Evolutionary conservation across 2,797 vertebrate species (phyloP).

Genomic region (Vultur gryphus): DNA sequence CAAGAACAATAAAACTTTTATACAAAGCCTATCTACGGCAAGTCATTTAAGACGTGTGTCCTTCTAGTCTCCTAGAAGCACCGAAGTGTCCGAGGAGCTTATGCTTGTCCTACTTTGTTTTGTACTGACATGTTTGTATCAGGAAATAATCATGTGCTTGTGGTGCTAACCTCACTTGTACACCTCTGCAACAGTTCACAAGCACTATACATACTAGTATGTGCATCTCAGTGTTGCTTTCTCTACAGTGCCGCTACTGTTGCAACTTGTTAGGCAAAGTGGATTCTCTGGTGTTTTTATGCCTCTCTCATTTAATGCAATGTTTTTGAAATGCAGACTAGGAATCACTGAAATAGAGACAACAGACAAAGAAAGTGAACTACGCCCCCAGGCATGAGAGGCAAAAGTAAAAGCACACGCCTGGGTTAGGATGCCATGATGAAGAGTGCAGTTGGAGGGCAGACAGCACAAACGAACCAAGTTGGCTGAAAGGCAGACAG

Average conservation of each 20-base stretch:
- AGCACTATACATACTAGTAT: not conserved
- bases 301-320: not conserved
- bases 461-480: slow-evolving; percentile 3
- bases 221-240: not conserved
- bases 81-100: not conserved
- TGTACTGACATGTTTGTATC: not conserved
- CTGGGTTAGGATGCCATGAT: not conserved
- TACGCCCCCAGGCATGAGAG: not conserved
- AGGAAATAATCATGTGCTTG: not conserved
- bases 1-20: not conserved
- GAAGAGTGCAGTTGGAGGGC: not conserved
- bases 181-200: not conserved
- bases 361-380: not conserved
- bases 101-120: not conserved
- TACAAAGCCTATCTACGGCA: not conserved
- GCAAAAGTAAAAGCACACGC: not conserved
- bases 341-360: not conserved
- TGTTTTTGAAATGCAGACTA: not conserved
- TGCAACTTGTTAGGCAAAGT: not conserved
- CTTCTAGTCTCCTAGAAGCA: not conserved
- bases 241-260: not conserved
- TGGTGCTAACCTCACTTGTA: not conserved
- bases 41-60: not conserved
- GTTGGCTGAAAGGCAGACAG: slow-evolving; percentile 15
- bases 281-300: not conserved